Evolutionary conservation across 2,888 invertebrate genomes (phyloP).

Genomic region (Melanchra persicariae): DNA sequence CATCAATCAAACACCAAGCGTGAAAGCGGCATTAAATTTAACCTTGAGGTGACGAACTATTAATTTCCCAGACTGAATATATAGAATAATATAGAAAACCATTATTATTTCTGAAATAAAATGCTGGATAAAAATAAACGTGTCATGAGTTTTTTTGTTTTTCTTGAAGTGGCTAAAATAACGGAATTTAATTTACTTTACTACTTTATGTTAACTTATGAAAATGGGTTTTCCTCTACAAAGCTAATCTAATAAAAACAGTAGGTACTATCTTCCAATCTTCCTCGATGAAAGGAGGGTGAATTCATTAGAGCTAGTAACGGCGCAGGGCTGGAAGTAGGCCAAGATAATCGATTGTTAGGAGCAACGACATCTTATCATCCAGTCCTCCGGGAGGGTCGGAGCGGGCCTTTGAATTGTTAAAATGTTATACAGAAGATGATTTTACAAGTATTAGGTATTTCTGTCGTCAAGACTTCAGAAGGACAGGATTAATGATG

Average conservation of each 20-base stretch:
- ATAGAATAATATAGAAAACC: no score
- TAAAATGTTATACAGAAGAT: not conserved
- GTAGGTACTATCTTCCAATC: not conserved
- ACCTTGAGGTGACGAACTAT: not conserved
- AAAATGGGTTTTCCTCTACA: not conserved
- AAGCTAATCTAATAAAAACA: not conserved
- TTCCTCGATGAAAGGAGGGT: conserved; percentile 9
- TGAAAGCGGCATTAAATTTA: no score
- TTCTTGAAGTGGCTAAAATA: no score
- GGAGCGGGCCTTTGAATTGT: not conserved
- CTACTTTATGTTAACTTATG: no score
- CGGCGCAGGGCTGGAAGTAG: conserved; percentile 31
- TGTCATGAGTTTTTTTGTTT: no score
- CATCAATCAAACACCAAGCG: no score
- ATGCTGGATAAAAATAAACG: no score
- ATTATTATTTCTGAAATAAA: no score
- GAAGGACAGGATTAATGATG: not conserved
- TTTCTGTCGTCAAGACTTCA: no score
- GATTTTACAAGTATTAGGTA: not conserved
- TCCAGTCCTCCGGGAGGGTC: conserved; percentile 8
- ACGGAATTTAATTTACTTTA: no score
- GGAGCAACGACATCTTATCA: conserved; percentile 56
- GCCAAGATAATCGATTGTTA: conserved; percentile 52
- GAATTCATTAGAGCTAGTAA: conserved; percentile 16
- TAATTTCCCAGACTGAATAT: not conserved